These are phyloP conservation scores for Helicorthomorpha holstii DNA, from an alignment of 1,140 invertebrate species.

Conservation along the genomic window DNA sequence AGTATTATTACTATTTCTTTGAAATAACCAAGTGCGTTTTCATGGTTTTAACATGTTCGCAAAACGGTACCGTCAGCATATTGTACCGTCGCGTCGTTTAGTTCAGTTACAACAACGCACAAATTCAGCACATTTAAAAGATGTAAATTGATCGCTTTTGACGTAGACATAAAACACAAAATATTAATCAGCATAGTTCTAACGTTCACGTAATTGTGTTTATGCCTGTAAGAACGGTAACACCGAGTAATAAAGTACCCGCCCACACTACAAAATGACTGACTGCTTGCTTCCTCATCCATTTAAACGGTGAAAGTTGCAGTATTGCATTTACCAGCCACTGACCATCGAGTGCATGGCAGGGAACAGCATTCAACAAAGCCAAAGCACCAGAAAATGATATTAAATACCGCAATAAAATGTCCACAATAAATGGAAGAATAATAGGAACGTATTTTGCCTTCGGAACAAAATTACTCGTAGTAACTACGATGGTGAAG, in stretches of 20 bases:
- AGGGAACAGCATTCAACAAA: conserved; percentile 80
- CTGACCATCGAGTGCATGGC: conserved; percentile 81
- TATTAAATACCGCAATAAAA: conserved; percentile 48
- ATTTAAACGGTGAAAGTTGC: conserved; percentile 28
- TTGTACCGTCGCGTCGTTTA: no score
- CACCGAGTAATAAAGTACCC: neutral
- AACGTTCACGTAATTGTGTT: no score
- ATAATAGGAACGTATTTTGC: conserved; percentile 40
- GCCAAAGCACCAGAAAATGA: conserved; percentile 81
- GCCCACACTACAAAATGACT: neutral
- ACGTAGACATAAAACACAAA: no score
- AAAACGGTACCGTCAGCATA: no score
- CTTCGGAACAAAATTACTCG: conserved; percentile 67
- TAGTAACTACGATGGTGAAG: conserved; percentile 26
- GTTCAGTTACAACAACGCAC: no score
- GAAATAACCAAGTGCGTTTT: no score
- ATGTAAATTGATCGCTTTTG: no score
- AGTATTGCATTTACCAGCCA: conserved; percentile 50
- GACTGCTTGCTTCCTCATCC: conserved; percentile 15
- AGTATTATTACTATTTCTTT: no score
- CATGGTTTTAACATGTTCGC: no score
- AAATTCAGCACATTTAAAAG: no score
- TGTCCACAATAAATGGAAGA: conserved; percentile 50
- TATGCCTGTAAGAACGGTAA: neutral
- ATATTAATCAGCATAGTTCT: no score